Conservation (phyloP, 2,113 vertebrate species). For the Cryptotis parvus region DNA sequence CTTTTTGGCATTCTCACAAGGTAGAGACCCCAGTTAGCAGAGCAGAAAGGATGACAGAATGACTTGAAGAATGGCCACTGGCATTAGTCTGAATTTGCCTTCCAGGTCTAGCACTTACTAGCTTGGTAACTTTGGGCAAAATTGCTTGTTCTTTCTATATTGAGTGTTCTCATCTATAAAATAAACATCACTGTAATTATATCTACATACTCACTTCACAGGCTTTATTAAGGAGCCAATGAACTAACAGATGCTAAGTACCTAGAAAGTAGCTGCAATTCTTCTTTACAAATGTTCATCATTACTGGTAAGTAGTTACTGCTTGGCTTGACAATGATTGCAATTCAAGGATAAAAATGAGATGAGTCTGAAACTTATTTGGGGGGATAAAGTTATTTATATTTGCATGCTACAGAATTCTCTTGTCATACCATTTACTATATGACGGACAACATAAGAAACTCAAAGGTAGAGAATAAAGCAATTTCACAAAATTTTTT, state of each 20-base stretch:
- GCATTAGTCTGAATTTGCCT: not conserved
- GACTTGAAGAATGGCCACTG: not conserved
- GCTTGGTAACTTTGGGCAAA: not conserved
- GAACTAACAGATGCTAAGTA: not conserved
- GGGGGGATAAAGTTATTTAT: not conserved
- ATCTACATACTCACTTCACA: not conserved
- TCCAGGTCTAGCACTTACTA: not conserved
- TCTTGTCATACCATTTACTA: constrained; percentile 4
- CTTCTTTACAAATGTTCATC: not conserved
- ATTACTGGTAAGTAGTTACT: not conserved
- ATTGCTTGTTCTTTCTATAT: not conserved
- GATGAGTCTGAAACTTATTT: not conserved
- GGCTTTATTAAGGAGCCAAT: not conserved
- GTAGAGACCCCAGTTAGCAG: not conserved
- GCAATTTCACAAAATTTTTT: not conserved
- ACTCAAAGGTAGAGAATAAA: constrained; percentile 32
- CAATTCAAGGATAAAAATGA: constrained; percentile 15
- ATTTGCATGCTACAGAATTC: not conserved
- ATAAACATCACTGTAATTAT: not conserved
- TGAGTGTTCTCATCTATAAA: not conserved
- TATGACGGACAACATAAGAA: constrained; percentile 4
- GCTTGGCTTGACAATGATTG: not conserved
- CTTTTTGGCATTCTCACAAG: not conserved
- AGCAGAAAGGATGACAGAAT: not conserved
- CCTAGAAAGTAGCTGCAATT: not conserved